phyloP scores from a whole-genome alignment of 2,888 invertebrate species.

The Chrysina gloriosa region DNA sequence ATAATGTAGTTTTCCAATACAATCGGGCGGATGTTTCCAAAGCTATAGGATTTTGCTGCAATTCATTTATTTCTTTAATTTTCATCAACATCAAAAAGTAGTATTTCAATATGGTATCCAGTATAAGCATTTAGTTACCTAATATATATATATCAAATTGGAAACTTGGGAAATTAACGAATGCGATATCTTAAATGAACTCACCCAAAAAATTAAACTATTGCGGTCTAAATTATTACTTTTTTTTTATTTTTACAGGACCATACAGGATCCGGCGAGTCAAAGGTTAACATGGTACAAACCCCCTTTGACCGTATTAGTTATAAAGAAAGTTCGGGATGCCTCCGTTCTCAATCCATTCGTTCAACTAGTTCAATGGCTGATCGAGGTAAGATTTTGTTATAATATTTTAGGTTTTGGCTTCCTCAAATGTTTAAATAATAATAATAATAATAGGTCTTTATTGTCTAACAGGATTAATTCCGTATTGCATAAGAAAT shows the following conservation, averaged over 20 bases:
- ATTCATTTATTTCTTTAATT: too few relatives aligned
- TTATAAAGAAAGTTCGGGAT: constrained; percentile 96
- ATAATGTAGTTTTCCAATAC: too few relatives aligned
- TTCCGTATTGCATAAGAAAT: too few relatives aligned
- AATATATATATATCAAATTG: background rate
- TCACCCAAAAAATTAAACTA: too few relatives aligned
- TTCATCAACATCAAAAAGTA: background rate
- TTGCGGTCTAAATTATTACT: background rate
- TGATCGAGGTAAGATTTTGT: constrained; percentile 79
- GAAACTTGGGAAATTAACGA: background rate
- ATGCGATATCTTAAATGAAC: background rate
- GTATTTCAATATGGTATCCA: background rate
- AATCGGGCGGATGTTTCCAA: too few relatives aligned
- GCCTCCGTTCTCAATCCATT: constrained; percentile 90
- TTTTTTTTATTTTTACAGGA: constrained; percentile 71
- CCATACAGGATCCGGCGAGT: constrained; percentile 97
- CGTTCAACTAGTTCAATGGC: constrained; percentile 92
- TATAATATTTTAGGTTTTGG: too few relatives aligned
- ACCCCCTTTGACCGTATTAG: constrained; percentile 94
- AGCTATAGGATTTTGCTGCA: too few relatives aligned
- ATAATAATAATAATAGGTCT: too few relatives aligned
- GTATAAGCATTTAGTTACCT: background rate
- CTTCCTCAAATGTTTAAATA: too few relatives aligned
- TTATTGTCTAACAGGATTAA: too few relatives aligned
- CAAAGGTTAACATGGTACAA: constrained; percentile 98